These are phyloP conservation scores for Smutsia temminckii DNA, from an alignment of 2,797 vertebrate genomes.

Conservation along the genomic window DNA sequence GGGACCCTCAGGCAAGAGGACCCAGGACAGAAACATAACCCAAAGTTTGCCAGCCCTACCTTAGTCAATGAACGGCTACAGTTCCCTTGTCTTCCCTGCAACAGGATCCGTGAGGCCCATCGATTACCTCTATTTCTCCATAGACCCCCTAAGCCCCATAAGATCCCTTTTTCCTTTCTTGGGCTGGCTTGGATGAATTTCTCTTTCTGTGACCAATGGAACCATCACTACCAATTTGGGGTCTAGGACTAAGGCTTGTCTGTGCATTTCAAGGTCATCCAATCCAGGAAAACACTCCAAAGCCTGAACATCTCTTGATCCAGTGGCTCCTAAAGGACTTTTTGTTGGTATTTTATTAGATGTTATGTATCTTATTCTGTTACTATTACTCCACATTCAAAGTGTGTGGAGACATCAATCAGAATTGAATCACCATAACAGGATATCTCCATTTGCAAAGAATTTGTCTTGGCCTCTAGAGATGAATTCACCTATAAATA, in stretches of 20 bases:
- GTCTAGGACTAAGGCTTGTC: background rate
- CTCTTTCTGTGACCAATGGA: background rate
- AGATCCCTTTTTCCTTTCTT: background rate
- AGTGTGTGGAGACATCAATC: background rate
- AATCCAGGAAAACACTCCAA: conserved; percentile 14
- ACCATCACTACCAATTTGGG: background rate
- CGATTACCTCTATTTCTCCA: background rate
- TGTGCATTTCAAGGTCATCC: background rate
- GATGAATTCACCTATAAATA: background rate
- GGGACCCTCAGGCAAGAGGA: background rate
- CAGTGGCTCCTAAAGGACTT: background rate
- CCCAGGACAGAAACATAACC: background rate
- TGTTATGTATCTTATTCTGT: background rate
- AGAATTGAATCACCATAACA: background rate
- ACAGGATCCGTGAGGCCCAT: background rate
- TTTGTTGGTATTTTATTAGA: background rate
- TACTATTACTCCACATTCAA: background rate
- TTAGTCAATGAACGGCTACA: background rate
- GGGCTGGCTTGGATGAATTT: background rate
- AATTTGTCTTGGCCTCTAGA: background rate
- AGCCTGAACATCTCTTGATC: background rate
- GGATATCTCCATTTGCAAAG: background rate
- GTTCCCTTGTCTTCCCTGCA: background rate
- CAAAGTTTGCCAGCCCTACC: background rate
- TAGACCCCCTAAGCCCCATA: background rate